Percentiles rank a stretch among this genome's conserved stretches.
Evolutionary conservation across 1,140 invertebrate genomes (phyloP).

Genomic region (Drosophila lacteicornis): DNA sequence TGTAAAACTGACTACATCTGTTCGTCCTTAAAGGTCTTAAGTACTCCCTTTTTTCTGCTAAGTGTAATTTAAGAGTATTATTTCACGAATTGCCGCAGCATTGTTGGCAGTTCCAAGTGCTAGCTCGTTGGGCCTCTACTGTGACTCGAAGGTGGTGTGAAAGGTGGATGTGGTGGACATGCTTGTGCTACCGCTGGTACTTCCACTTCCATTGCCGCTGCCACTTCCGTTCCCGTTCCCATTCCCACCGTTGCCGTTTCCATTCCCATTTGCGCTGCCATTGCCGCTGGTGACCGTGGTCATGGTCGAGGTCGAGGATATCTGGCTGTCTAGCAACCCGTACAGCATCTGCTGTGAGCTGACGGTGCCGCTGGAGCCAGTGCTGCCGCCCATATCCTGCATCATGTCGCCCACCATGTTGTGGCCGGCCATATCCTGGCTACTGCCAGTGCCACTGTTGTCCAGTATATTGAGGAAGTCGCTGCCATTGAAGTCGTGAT

Average conservation of each 20-base stretch:
- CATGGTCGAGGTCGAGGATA: constrained; percentile 50
- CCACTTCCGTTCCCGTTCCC: constrained; percentile 21
- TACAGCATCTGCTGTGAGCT: constrained; percentile 60
- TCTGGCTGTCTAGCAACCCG: constrained; percentile 54
- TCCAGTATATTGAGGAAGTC: constrained; percentile 79
- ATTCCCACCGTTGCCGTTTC: constrained; percentile 6
- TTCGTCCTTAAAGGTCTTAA: not conserved
- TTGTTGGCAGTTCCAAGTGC: constrained; percentile 12
- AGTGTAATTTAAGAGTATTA: constrained; percentile 13
- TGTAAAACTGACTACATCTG: constrained; percentile 11
- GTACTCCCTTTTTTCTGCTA: not conserved
- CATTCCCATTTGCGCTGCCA: constrained; percentile 27
- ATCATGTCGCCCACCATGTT: constrained; percentile 67
- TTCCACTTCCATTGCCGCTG: not conserved
- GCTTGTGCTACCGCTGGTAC: not conserved
- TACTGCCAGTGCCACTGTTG: constrained; percentile 66
- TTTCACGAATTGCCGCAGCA: not conserved
- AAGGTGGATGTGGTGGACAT: constrained; percentile 26
- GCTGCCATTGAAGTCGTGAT: constrained; percentile 69
- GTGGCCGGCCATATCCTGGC: constrained; percentile 54
- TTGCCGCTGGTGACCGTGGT: constrained; percentile 28
- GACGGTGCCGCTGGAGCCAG: constrained; percentile 58
- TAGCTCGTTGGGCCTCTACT: not conserved
- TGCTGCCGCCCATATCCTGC: constrained; percentile 64
- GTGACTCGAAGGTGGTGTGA: constrained; percentile 44